Percentiles rank a stretch among this genome's conserved stretches.
Evolutionary conservation across 2,113 vertebrate genomes (phyloP).

Genomic region (Ammodytes marinus): DNA sequence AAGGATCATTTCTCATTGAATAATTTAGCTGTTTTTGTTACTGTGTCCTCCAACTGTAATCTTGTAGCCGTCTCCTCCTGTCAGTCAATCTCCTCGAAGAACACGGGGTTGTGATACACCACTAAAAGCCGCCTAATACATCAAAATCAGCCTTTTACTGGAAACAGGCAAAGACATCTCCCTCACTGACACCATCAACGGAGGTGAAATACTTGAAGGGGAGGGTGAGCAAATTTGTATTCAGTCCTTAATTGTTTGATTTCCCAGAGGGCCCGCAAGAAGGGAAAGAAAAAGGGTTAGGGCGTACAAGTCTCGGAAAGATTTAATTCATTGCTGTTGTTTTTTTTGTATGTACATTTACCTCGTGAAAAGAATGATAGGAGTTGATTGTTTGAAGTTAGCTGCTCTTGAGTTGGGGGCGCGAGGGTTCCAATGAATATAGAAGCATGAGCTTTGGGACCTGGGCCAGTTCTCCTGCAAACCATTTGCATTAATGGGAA

Average conservation of each 20-base stretch:
- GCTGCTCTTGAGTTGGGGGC: constrained; percentile 77
- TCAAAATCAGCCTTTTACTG: constrained; percentile 32
- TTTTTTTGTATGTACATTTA: constrained; percentile 56
- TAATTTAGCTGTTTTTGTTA: constrained; percentile 40
- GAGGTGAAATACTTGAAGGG: constrained; percentile 38
- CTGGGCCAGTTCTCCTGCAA: constrained; percentile 56
- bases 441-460: constrained; percentile 58
- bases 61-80: background rate
- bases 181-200: constrained; percentile 34
- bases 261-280: constrained; percentile 49
- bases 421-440: constrained; percentile 69
- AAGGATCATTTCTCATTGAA: constrained; percentile 9
- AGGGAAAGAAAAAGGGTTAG: constrained; percentile 1
- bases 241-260: constrained; percentile 70
- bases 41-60: background rate
- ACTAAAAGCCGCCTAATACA: constrained; percentile 25
- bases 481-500: constrained; percentile 66
- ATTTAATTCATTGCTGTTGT: constrained; percentile 74
- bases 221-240: constrained; percentile 64
- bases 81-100: constrained; percentile 35
- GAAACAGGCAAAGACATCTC: constrained; percentile 36
- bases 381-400: constrained; percentile 71
- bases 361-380: constrained; percentile 69
- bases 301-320: constrained; percentile 49
- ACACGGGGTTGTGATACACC: constrained; percentile 13